phyloP scores from a whole-genome alignment of 1,140 invertebrate genomes.

The Penaeus japonicus region DNA sequence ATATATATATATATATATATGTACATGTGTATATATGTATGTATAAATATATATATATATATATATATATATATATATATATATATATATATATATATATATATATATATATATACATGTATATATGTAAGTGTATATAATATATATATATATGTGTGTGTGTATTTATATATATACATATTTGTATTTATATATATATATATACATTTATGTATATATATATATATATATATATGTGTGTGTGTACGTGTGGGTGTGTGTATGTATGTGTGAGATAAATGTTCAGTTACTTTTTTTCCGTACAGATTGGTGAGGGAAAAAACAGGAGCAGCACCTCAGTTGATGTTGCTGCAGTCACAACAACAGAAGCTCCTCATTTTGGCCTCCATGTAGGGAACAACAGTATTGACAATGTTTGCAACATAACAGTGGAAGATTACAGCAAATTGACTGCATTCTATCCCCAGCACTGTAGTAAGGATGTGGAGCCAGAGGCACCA shows the following conservation, averaged over 20 bases:
- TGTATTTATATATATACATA: neutral
- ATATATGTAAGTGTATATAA: neutral
- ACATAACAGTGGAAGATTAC: neutral
- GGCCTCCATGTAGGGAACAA: slow-evolving; percentile 11
- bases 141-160: neutral
- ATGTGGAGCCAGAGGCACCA: neutral
- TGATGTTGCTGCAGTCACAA: neutral
- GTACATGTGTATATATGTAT: neutral
- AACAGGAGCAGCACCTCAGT: neutral
- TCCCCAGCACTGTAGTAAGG: slow-evolving; percentile 21
- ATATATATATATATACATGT: neutral
- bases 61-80: slow-evolving; percentile 18
- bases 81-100: slow-evolving; percentile 18
- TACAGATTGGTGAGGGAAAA: neutral
- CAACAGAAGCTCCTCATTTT: slow-evolving; percentile 30
- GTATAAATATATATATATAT: slow-evolving; percentile 11
- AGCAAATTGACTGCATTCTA: slow-evolving; percentile 25
- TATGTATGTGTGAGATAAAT: neutral
- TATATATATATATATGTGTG: no score
- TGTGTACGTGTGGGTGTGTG: neutral
- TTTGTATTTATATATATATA: no score
- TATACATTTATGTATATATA: no score
- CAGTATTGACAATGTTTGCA: slow-evolving; percentile 30
- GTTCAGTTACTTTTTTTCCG: no score
- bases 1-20: neutral